Percentiles rank a stretch among this genome's conserved stretches.
Evolutionary conservation across 2,797 vertebrate species (phyloP).

Genomic region (Cichlasoma orientale): DNA sequence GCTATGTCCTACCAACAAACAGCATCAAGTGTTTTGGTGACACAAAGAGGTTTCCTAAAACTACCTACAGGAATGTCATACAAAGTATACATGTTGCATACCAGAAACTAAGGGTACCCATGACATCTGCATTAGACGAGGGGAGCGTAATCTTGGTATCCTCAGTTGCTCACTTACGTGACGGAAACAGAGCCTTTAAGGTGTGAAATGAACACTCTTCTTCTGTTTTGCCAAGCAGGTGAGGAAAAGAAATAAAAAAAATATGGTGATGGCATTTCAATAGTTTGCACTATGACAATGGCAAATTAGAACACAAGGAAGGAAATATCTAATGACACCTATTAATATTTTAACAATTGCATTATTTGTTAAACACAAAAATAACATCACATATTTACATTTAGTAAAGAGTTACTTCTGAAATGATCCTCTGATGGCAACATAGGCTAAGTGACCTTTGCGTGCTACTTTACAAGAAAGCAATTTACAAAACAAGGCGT

Average conservation of each 20-base stretch:
- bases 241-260: constrained; percentile 91
- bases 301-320: constrained; percentile 73
- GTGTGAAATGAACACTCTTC: constrained; percentile 99
- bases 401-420: constrained; percentile 70
- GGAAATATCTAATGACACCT: constrained; percentile 74
- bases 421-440: constrained; percentile 74
- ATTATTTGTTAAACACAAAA: constrained; percentile 77
- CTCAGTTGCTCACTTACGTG: constrained; percentile 99
- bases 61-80: constrained; percentile 50
- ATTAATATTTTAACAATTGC: constrained; percentile 75
- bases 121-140: constrained; percentile 88
- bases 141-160: constrained; percentile 87
- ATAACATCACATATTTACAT: constrained; percentile 78
- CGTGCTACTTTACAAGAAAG: constrained; percentile 81
- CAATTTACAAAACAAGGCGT: constrained; percentile 81
- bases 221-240: constrained; percentile 99
- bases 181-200: constrained; percentile 98
- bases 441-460: constrained; percentile 71
- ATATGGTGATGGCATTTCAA: constrained; percentile 92
- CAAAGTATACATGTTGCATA: constrained; percentile 65
- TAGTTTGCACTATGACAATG: constrained; percentile 82
- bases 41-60: constrained; percentile 31
- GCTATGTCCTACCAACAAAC: constrained; percentile 53
- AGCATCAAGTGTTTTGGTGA: constrained; percentile 28
- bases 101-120: constrained; percentile 83